Conservation (phyloP, 2,888 invertebrate genomes). For the Synanthedon andrenaeformis region DNA sequence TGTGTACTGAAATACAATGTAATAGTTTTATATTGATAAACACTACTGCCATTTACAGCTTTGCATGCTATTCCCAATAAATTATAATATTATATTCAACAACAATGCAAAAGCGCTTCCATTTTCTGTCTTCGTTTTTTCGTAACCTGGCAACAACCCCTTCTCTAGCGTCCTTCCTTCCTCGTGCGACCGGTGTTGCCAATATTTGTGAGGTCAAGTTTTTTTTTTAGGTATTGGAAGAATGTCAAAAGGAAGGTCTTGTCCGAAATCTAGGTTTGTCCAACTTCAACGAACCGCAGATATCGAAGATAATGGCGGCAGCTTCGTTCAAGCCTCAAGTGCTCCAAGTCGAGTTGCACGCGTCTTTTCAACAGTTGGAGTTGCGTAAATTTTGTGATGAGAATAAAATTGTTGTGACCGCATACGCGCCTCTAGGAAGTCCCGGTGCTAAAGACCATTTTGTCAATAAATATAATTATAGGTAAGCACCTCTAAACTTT, state of each 20-base stretch:
- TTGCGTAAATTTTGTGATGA: slow-evolving; percentile 73
- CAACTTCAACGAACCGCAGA: slow-evolving; percentile 80
- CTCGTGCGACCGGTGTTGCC: too few species aligned
- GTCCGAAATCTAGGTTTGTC: slow-evolving; percentile 82
- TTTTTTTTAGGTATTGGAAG: slow-evolving; percentile 72
- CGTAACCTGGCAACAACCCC: too few species aligned
- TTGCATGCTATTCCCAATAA: too few species aligned
- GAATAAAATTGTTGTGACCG: slow-evolving; percentile 74
- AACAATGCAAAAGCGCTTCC: too few species aligned
- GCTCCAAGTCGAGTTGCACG: slow-evolving; percentile 81
- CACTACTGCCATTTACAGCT: too few species aligned
- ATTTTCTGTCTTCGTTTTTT: too few species aligned
- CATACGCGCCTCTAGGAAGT: slow-evolving; percentile 80
- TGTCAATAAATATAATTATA: slow-evolving; percentile 72
- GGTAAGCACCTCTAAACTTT: slow-evolving; percentile 28
- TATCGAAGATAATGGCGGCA: slow-evolving; percentile 70
- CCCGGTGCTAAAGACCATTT: slow-evolving; percentile 77
- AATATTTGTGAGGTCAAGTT: not conserved
- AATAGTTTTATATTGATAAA: too few species aligned
- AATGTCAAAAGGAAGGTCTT: slow-evolving; percentile 73
- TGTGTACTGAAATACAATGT: too few species aligned
- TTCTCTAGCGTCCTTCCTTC: too few species aligned
- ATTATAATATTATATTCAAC: too few species aligned
- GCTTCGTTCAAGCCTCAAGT: slow-evolving; percentile 78
- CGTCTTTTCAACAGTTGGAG: slow-evolving; percentile 78